Evolutionary conservation across 1,140 invertebrate species (phyloP).

Genomic region (Aethina tumida): DNA sequence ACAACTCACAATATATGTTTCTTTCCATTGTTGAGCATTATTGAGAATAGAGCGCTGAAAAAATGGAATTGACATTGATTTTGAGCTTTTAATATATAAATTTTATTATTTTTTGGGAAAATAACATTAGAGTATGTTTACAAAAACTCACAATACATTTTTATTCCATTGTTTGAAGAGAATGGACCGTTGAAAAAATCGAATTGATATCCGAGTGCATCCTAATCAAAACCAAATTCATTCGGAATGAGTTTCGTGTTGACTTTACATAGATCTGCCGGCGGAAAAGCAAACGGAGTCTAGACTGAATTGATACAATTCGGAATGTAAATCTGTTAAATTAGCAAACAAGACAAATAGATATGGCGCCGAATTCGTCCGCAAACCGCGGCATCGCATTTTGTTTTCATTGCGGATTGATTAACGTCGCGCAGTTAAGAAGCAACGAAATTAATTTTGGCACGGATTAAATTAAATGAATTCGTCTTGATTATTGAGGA

Average conservation of each 20-base stretch:
- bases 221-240: slow-evolving; percentile 11
- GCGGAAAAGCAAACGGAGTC: slow-evolving; percentile 16
- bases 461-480: too few species aligned
- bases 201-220: slow-evolving; percentile 3
- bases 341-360: slow-evolving; percentile 22
- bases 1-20: too few species aligned
- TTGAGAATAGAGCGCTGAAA: background rate
- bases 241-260: slow-evolving; percentile 21
- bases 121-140: background rate
- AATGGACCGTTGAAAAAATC: slow-evolving; percentile 1
- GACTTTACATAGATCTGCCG: slow-evolving; percentile 18
- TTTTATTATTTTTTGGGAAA: background rate
- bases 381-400: slow-evolving; percentile 4
- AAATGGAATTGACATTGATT: background rate
- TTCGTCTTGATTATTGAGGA: too few species aligned
- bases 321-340: slow-evolving; percentile 22
- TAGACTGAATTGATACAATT: slow-evolving; percentile 18
- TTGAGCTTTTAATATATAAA: background rate
- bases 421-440: slow-evolving; percentile 6
- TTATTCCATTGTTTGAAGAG: background rate
- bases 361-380: slow-evolving; percentile 13
- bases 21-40: background rate
- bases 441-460: too few species aligned
- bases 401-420: slow-evolving; percentile 11
- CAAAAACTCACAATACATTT: background rate